These are phyloP conservation scores for Halocynthia aurantium DNA, from an alignment of 23 tunicate species.

Conservation along the genomic window DNA sequence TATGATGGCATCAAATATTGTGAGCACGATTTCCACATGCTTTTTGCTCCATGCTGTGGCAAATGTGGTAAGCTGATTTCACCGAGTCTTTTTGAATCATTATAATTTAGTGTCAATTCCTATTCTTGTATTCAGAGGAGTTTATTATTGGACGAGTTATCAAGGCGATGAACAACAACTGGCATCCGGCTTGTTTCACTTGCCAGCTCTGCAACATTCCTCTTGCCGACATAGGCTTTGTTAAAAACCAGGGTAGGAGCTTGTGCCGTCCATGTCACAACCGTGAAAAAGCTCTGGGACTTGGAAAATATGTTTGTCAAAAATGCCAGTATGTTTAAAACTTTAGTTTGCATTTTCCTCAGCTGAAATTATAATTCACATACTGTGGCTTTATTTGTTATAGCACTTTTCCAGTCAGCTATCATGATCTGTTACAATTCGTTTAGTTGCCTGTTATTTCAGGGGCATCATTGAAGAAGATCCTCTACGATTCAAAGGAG, in stretches of 20 bases:
- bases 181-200: conserved; percentile 98
- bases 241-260: conserved; percentile 70
- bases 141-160: conserved; percentile 92
- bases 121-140: conserved; percentile 52
- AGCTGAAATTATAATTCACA: background rate
- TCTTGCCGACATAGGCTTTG: conserved; percentile 86
- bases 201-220: conserved; percentile 70
- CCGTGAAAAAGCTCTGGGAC: conserved; percentile 56
- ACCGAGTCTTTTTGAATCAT: background rate
- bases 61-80: conserved; percentile 73
- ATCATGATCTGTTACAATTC: background rate
- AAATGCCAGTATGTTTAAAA: conserved; percentile 90
- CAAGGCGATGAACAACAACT: conserved; percentile 92
- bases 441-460: background rate
- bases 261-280: conserved; percentile 85
- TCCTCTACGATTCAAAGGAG: conserved; percentile 87
- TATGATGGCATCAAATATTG: conserved; percentile 92
- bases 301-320: conserved; percentile 87
- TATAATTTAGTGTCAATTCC: background rate
- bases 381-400: background rate
- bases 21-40: conserved; percentile 97
- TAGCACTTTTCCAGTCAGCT: background rate
- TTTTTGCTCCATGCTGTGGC: conserved; percentile 97
- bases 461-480: conserved; percentile 85
- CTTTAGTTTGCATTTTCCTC: background rate